Evolutionary conservation across 92 coral and sea anemone species (phyloP), one percentile per base, ranked within the genome.

Genomic region (Epizoanthus scotinus): DNA sequence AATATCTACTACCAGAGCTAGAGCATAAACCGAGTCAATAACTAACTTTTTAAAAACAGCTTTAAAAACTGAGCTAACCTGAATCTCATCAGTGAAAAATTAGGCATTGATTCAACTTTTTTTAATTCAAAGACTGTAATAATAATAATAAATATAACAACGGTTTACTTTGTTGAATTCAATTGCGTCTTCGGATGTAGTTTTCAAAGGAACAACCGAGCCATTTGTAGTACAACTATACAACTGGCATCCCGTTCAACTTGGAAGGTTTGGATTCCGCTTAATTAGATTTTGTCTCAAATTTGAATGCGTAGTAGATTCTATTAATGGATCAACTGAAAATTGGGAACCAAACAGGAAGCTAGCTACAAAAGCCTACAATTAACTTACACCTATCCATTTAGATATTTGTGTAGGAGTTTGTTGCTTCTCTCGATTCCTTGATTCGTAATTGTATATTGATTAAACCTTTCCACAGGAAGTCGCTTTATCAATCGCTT

Each of bases 401-500:
- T 75, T 55, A 75, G 49, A 2, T 59, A 19, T 60, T 75, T 57
- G 52, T 60, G 81, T 75, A 68, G 67, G 81, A 36, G 81, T 59
- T 60, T 24, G 81, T 67, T 58, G 68, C 31, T 59, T 40, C 44
- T 53, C 31, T 17, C 40, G 1, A 60, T 59, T 60, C 68, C 9
- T 57, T 75, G 63, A 60, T 38, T 75, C 55, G 6, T 75, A 68
- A 75, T 75, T 75, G 81, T 57, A 34, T 59, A 2, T 57, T 75
- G 21, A 75, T 75, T 75, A 40, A 60, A 19, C 44, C 42, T 44
- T 58, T 75, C 61, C 40, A 26, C 25, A 2, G 24, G 29, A 59
- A 38, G 68, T 24, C 59, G 59, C 69, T 44, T 55, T 53, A 75
- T 75, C 61, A 75, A 29, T 19, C 68, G 64, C 49, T 26, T 40